These are phyloP conservation scores for Automeris io DNA, from an alignment of 2,888 invertebrate genomes.

Conservation along the genomic window DNA sequence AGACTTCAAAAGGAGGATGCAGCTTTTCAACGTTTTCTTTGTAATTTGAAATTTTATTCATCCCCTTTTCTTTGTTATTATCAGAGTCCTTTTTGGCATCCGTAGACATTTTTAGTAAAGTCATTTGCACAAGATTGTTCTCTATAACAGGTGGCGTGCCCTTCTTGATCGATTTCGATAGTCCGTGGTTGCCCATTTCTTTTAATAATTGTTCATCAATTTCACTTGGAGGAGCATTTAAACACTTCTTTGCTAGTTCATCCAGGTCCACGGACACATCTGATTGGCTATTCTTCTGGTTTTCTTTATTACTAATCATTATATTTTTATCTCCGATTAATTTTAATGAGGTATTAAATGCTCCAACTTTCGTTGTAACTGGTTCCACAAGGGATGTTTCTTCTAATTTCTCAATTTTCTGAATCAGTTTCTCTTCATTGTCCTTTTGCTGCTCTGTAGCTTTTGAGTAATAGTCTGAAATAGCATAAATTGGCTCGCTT, in stretches of 20 bases:
- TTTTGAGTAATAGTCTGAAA: conserved; percentile 12
- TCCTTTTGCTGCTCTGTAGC: conserved; percentile 30
- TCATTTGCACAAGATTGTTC: conserved; percentile 19
- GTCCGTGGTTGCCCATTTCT: conserved; percentile 30
- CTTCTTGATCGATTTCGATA: conserved; percentile 14
- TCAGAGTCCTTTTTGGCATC: conserved; percentile 19
- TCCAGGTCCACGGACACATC: conserved; percentile 17
- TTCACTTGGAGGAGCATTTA: conserved; percentile 22
- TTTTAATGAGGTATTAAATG: conserved; percentile 29
- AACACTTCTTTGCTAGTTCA: conserved; percentile 29
- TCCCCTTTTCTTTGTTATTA: conserved; percentile 15
- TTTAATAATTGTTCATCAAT: conserved; percentile 31
- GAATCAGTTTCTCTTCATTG: conserved; percentile 32
- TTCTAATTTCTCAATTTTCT: conserved; percentile 41
- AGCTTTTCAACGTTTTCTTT: background rate
- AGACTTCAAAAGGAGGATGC: conserved; percentile 3
- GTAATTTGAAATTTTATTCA: background rate
- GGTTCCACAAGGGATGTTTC: conserved; percentile 40
- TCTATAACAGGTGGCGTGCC: conserved; percentile 9
- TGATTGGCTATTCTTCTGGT: conserved; percentile 3
- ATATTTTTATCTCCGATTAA: conserved; percentile 23
- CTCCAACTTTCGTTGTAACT: conserved; percentile 25
- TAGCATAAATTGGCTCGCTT: conserved; percentile 1
- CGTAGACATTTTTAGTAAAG: conserved; percentile 16
- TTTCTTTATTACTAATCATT: background rate